Conservation (phyloP, 92 coral and sea anemone genomes). For the Pocillopora meandrina region DNA sequence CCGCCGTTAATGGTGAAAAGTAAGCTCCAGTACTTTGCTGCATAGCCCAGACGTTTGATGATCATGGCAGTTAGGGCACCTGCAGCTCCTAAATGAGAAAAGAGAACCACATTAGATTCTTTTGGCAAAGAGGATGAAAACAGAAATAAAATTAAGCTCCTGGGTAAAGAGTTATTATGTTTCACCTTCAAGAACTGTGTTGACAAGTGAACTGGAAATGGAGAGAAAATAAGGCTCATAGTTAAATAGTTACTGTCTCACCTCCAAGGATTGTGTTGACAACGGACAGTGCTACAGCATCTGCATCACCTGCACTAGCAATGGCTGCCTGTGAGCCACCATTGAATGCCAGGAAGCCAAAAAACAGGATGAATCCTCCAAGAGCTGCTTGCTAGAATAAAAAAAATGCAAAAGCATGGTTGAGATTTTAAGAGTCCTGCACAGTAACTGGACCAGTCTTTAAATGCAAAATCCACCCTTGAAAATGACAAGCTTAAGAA, state of each 20-base stretch:
- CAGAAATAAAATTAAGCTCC: neutral
- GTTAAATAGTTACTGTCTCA: constrained; percentile 2
- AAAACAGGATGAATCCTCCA: constrained; percentile 89
- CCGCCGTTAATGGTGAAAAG: constrained; percentile 88
- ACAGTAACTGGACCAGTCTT: no score
- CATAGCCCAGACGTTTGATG: constrained; percentile 80
- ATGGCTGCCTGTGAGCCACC: constrained; percentile 88
- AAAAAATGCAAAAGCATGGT: neutral
- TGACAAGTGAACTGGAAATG: constrained; percentile 44
- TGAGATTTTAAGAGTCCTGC: neutral
- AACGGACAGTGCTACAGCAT: constrained; percentile 69
- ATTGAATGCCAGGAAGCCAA: constrained; percentile 88
- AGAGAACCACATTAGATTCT: neutral
- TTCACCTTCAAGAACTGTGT: constrained; percentile 86
- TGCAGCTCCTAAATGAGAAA: constrained; percentile 64
- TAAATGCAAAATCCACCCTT: no score
- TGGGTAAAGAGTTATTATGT: no score
- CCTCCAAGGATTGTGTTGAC: constrained; percentile 93
- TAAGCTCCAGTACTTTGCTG: constrained; percentile 84
- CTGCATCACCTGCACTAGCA: constrained; percentile 69
- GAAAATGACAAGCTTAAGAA: no score
- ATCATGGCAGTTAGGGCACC: constrained; percentile 83
- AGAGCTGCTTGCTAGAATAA: constrained; percentile 62
- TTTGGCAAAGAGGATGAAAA: neutral
- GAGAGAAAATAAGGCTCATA: neutral